Evolutionary conservation across 2,797 vertebrate genomes (phyloP).

Genomic region (Malurus splendens): DNA sequence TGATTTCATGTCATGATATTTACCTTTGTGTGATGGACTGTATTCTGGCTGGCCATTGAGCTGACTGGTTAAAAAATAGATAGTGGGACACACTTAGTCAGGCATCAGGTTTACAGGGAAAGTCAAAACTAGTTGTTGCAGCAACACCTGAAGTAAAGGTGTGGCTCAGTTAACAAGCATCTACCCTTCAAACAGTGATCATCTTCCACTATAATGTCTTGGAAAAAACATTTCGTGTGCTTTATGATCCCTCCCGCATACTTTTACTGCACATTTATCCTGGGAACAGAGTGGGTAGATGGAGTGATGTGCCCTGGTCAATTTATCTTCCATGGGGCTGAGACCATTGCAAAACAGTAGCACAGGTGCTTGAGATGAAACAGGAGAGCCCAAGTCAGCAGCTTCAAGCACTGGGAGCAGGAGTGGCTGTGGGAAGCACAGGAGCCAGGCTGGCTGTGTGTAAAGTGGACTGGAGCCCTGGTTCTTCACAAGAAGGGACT

Average conservation of each 20-base stretch:
- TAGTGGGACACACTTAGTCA: neutral
- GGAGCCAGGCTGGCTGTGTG: neutral
- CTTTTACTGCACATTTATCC: neutral
- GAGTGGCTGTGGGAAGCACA: neutral
- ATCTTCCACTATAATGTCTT: neutral
- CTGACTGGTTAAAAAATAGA: neutral
- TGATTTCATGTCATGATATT: neutral
- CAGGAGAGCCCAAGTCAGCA: neutral
- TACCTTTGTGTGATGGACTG: neutral
- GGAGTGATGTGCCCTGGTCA: neutral
- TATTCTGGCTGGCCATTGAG: neutral
- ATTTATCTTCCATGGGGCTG: neutral
- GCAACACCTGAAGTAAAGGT: neutral
- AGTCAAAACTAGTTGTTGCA: neutral
- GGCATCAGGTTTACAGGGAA: neutral
- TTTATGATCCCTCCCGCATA: neutral
- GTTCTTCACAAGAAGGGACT: neutral
- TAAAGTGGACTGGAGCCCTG: neutral
- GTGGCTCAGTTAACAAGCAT: neutral
- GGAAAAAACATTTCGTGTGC: neutral
- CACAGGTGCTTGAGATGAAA: neutral
- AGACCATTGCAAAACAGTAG: neutral
- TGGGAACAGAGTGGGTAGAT: conserved; percentile 1
- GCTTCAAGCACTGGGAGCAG: neutral
- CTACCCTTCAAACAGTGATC: neutral